These are phyloP conservation scores for Flexamia atlantica DNA, from an alignment of 2,888 invertebrate species.

Conservation along the genomic window DNA sequence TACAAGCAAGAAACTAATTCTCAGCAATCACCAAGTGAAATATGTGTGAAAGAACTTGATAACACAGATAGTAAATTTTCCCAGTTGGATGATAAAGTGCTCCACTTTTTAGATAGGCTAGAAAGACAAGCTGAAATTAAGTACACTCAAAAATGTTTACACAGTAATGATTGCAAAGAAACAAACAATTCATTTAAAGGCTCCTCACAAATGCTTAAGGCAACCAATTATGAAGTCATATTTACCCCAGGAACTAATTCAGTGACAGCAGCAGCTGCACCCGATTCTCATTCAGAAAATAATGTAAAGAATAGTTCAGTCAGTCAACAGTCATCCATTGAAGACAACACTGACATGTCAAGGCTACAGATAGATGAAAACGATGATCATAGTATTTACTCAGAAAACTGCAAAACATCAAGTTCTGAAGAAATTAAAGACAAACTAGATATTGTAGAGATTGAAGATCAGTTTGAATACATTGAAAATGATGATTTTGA, in stretches of 20 bases:
- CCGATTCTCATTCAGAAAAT: neutral
- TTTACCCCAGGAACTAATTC: neutral
- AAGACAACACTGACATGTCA: neutral
- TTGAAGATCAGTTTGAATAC: conserved; percentile 6
- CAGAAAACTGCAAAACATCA: neutral
- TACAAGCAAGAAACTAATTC: no score
- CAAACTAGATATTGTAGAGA: neutral
- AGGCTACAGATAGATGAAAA: neutral
- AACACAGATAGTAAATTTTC: neutral
- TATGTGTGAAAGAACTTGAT: neutral
- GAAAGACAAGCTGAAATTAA: neutral
- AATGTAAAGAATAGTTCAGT: neutral
- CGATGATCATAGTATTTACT: neutral
- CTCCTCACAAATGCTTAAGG: neutral
- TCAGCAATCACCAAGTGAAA: no score
- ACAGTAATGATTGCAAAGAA: neutral
- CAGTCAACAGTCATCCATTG: neutral
- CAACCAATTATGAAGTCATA: neutral
- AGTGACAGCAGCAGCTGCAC: neutral
- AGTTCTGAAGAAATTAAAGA: neutral
- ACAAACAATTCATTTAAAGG: neutral
- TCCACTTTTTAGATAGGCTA: neutral
- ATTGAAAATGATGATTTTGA: conserved; percentile 10
- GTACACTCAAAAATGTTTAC: neutral
- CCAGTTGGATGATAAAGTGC: neutral